Conservation (phyloP, 2,113 vertebrate genomes). For the Candoia aspera region DNA sequence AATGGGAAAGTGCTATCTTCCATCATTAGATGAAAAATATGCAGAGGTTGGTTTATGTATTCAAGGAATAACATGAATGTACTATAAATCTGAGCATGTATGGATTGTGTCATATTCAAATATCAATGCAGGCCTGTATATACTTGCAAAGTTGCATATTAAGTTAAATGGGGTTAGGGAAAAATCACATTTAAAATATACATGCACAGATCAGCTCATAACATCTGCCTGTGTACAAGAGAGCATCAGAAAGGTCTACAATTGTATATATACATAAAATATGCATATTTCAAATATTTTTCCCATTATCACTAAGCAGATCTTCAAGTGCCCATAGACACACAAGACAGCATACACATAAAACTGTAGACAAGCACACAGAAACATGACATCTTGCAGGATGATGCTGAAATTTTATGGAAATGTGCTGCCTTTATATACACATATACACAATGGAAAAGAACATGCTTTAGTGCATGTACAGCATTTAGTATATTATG, state of each 20-base stretch:
- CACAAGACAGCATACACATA: not conserved
- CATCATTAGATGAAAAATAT: not conserved
- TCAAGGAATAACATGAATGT: not conserved
- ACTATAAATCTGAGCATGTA: not conserved
- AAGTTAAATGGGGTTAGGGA: not conserved
- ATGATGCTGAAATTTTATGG: not conserved
- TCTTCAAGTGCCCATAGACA: not conserved
- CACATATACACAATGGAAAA: not conserved
- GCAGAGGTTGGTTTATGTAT: not conserved
- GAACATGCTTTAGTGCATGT: not conserved
- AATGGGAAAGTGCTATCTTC: not conserved
- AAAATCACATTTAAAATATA: not conserved
- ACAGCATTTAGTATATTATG: not conserved
- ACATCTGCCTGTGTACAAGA: constrained; percentile 57
- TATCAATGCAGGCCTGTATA: not conserved
- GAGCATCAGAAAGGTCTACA: not conserved
- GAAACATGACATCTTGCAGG: not conserved
- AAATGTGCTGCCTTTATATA: not conserved
- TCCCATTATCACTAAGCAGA: not conserved
- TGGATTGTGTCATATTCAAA: not conserved
- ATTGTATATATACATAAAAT: not conserved
- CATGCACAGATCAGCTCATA: constrained; percentile 62
- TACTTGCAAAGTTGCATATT: not conserved
- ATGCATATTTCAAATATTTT: not conserved
- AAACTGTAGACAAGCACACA: not conserved